Base-by-base conservation (phyloP, 2,797 vertebrate species). In the Acanthurus leucopareius region DNA sequence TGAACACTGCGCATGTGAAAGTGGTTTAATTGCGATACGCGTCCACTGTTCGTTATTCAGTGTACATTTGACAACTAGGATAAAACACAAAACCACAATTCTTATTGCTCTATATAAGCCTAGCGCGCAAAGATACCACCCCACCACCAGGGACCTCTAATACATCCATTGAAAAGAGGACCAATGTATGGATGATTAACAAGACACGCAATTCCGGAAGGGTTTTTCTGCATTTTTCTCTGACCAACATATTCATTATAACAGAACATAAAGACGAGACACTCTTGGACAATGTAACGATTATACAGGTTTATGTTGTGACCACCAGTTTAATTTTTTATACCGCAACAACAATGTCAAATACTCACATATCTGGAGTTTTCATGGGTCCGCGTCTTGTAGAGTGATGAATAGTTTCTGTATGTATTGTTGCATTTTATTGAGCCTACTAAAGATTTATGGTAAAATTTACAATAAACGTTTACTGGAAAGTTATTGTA, bases 71-170 rank as follows among this genome's bases (percentile, higher is more conserved):
- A 67, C 3, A 58, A 28, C 2, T 5, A 11, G 14, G 2, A 66
- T 0, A n/a, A 62, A 28, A 3, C 22, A 9, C 5, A 48, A 75
- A 44, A 40, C 10, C 7, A 10, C 3, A 35, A 47, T 59, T 15
- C 0, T 1, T 42, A 4, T 40, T 47, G 77, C 53, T 73, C 79
- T 83, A 80, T 78, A 59, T 69, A 15, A 73, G 22, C 9, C 7
- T 67, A 60, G 32, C 54, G 76, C 84, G 79, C 70, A 86, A 56
- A 49, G 76, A 86, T 86, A 88, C 52, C 17, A 51, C 5, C n/a
- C 47, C 4, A 62, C 28, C 56, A 65, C 58, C 16, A 10, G 2
- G n/a, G 56, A 52, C 14, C 38, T 40, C 38, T 40, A 40, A 40
- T 40, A 40, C 38, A 40, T 40, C 38, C 38, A 40, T 40, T 7